phyloP scores from a whole-genome alignment of 2,113 vertebrate species.

The Echinops telfairi region DNA sequence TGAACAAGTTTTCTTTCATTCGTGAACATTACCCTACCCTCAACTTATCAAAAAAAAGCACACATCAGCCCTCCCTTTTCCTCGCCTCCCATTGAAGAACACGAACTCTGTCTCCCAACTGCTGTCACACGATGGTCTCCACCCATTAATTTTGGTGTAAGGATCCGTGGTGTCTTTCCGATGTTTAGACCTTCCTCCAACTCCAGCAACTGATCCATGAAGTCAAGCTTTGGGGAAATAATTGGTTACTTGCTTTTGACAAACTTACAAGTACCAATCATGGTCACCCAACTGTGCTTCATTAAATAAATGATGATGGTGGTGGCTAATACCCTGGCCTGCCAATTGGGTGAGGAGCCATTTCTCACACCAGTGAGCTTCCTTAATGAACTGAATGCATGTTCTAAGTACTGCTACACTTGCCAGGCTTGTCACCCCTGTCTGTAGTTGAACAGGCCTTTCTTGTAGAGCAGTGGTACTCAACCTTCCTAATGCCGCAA shows the following conservation, averaged over 20 bases:
- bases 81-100: conserved; percentile 61
- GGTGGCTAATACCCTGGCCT: conserved; percentile 98
- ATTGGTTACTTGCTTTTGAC: conserved; percentile 98
- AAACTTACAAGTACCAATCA: conserved; percentile 99
- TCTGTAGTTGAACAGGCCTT: no score
- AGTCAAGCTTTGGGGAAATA: conserved; percentile 99
- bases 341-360: conserved; percentile 98
- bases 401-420: no score
- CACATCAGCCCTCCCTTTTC: conserved; percentile 35
- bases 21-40: conserved; percentile 68
- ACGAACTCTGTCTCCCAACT: background rate
- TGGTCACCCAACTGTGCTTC: conserved; percentile 99
- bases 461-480: no score
- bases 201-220: conserved; percentile 99
- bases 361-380: conserved; percentile 96
- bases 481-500: no score
- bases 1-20: conserved; percentile 80
- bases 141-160: conserved; percentile 97
- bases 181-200: conserved; percentile 99
- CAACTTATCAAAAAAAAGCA: conserved; percentile 55
- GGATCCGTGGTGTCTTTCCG: conserved; percentile 96
- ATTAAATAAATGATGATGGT: conserved; percentile 99
- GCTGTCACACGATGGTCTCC: conserved; percentile 93
- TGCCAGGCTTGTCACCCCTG: no score
- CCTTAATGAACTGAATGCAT: conserved; percentile 81